These are phyloP conservation scores for Dolichallabes microphthalmus DNA, from an alignment of 2,113 vertebrate species.

Conservation along the genomic window DNA sequence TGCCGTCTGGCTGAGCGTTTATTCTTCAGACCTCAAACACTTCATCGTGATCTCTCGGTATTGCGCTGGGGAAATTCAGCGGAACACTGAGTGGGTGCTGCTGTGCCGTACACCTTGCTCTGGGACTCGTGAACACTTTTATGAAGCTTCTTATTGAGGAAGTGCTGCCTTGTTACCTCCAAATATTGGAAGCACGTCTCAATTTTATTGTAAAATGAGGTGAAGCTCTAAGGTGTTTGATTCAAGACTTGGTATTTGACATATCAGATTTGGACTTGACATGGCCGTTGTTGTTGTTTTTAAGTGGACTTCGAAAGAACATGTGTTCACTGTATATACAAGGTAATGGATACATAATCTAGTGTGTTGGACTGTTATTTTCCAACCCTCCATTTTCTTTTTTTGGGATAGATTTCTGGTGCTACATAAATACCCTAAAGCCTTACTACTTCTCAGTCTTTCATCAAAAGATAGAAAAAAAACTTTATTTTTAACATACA, in stretches of 20 bases:
- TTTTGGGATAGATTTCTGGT: not conserved
- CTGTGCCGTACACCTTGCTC: not conserved
- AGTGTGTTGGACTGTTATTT: not conserved
- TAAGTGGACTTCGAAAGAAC: not conserved
- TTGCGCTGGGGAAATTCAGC: not conserved
- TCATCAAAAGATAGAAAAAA: not conserved
- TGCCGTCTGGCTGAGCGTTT: slow-evolving; percentile 6
- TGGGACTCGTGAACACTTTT: slow-evolving; percentile 12
- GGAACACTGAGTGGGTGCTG: slow-evolving; percentile 9
- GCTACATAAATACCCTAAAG: not conserved
- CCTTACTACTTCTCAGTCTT: not conserved
- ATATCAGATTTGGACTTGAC: not conserved
- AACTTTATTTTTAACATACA: too few species aligned
- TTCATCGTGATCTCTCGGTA: not conserved
- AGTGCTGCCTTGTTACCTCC: not conserved
- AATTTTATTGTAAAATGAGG: not conserved
- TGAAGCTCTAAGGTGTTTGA: not conserved
- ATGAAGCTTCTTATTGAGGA: slow-evolving; percentile 26
- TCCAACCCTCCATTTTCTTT: not conserved
- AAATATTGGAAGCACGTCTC: not conserved
- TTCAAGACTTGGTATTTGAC: not conserved
- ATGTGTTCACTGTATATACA: not conserved
- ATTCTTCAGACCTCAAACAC: slow-evolving; percentile 14
- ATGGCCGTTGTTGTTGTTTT: not conserved
- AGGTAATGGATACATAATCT: not conserved